Evolutionary conservation across 2,888 invertebrate species (phyloP).

Genomic region (Beris chalybata): DNA sequence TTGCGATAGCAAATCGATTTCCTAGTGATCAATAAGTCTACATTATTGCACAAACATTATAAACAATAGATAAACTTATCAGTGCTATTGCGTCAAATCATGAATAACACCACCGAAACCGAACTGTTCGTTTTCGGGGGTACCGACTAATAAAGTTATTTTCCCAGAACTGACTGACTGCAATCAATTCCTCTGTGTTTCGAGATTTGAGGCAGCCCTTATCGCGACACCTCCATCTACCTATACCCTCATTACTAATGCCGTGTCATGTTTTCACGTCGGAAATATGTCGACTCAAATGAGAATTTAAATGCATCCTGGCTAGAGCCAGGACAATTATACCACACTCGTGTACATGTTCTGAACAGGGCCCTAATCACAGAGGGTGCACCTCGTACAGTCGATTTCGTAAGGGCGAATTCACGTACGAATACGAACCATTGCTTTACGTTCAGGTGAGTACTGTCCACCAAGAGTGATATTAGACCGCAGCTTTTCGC

Average conservation of each 20-base stretch:
- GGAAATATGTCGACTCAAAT: slow-evolving; percentile 26
- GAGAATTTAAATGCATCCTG: slow-evolving; percentile 27
- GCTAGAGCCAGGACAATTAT: not conserved
- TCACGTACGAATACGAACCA: slow-evolving; percentile 2
- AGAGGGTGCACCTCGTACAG: slow-evolving; percentile 11
- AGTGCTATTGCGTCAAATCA: too few relatives aligned
- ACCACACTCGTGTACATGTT: too few relatives aligned
- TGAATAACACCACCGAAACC: too few relatives aligned
- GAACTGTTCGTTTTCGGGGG: too few relatives aligned
- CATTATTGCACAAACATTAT: too few relatives aligned
- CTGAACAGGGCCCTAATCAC: not conserved
- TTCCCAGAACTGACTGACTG: not conserved
- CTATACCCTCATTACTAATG: not conserved
- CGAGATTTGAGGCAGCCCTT: slow-evolving; percentile 19
- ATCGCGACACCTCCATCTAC: slow-evolving; percentile 14
- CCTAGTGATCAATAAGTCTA: too few relatives aligned
- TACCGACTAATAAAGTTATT: not conserved
- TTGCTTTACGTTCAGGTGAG: not conserved
- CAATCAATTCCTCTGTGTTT: slow-evolving; percentile 9
- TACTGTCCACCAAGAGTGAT: too few relatives aligned
- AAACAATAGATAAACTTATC: too few relatives aligned
- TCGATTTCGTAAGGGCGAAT: slow-evolving; percentile 19
- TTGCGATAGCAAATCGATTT: too few relatives aligned
- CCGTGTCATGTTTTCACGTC: not conserved
- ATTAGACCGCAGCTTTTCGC: too few relatives aligned